Evolutionary conservation across 1,140 invertebrate genomes (phyloP).

Genomic region (Bombus soroeensis): DNA sequence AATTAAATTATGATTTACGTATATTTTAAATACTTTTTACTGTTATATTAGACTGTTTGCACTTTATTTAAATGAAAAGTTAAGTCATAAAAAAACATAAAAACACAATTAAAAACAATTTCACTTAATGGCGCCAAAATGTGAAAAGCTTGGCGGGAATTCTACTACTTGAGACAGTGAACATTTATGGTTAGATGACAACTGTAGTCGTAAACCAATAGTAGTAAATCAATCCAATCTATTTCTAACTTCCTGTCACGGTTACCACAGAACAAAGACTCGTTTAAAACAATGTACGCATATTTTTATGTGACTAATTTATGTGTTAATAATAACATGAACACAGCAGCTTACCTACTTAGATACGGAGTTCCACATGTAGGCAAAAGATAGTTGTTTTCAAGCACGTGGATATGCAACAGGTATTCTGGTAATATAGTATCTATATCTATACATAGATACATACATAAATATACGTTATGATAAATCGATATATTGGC

Average conservation of each 20-base stretch:
- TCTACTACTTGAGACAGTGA: too few relatives aligned
- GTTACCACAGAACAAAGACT: too few relatives aligned
- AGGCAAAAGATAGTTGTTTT: background rate
- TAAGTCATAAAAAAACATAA: slow-evolving; percentile 10
- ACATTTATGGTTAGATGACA: too few relatives aligned
- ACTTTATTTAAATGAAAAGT: background rate
- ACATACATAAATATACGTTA: too few relatives aligned
- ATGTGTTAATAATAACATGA: background rate
- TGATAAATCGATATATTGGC: background rate
- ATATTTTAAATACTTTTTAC: background rate
- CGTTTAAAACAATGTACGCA: background rate
- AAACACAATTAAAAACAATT: background rate
- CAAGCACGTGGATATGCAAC: background rate
- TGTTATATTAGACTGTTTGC: background rate
- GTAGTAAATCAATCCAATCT: background rate
- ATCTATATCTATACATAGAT: background rate
- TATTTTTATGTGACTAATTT: background rate
- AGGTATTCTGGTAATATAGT: background rate
- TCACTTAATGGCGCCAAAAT: background rate
- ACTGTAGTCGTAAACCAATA: too few relatives aligned
- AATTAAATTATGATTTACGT: background rate
- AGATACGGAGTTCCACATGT: background rate
- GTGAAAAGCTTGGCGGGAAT: background rate
- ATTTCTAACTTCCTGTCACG: background rate
- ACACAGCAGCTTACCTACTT: background rate